Evolutionary conservation across 2,888 invertebrate species (phyloP).

Genomic region (Stegana nigrithorax): DNA sequence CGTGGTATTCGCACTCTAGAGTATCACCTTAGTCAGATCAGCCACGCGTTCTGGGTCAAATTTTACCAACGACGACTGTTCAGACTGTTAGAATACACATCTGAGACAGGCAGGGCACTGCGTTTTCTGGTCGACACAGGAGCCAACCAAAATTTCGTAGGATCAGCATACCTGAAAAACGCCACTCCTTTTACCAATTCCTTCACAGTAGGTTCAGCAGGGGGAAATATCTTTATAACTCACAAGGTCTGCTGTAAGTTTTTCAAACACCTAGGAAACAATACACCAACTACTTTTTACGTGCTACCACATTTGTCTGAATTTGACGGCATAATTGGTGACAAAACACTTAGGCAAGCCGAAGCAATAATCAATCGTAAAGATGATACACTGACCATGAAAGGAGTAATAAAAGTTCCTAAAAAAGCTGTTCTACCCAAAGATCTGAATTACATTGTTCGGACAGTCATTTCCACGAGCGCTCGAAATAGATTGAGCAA

Average conservation of each 20-base stretch:
- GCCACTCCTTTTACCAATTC: not conserved
- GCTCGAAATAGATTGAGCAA: not conserved
- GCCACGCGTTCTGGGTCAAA: no score
- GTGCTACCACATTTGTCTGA: not conserved
- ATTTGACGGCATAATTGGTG: not conserved
- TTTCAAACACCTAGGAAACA: not conserved
- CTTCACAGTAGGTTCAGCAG: not conserved
- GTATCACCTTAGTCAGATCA: no score
- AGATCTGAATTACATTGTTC: no score
- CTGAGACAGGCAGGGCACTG: not conserved
- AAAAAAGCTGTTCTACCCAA: no score
- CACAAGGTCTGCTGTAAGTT: not conserved
- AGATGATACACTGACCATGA: no score
- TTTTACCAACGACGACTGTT: constrained; percentile 20
- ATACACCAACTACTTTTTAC: not conserved
- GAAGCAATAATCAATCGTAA: no score
- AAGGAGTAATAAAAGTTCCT: no score
- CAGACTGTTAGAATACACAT: constrained; percentile 22
- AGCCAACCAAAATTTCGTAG: not conserved
- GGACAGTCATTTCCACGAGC: no score
- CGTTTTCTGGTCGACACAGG: not conserved
- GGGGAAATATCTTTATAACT: not conserved
- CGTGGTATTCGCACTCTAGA: no score
- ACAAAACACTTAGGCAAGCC: no score
- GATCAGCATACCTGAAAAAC: not conserved